Evolutionary conservation across 1,140 invertebrate species (phyloP).

Genomic region (Gonatopus flavifemur): DNA sequence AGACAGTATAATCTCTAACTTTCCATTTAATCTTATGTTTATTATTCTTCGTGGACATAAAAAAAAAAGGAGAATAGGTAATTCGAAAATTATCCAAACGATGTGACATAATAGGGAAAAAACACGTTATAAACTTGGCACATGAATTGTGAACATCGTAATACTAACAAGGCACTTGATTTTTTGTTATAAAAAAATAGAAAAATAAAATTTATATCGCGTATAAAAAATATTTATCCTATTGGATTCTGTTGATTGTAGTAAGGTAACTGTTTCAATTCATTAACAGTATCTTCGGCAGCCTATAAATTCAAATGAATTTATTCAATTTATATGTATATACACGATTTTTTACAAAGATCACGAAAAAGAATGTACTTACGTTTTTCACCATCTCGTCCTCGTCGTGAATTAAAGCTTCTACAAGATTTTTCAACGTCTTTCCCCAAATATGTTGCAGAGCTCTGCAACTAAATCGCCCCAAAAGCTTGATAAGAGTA

Average conservation of each 20-base stretch:
- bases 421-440: slow-evolving; percentile 58
- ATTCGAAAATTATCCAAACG: too few species aligned
- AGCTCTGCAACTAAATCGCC: slow-evolving; percentile 65
- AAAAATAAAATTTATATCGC: too few species aligned
- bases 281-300: slow-evolving; percentile 57
- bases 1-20: too few species aligned
- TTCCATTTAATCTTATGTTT: too few species aligned
- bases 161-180: too few species aligned
- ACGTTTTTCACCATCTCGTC: slow-evolving; percentile 59
- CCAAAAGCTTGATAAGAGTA: slow-evolving; percentile 67
- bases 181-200: too few species aligned
- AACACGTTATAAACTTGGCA: too few species aligned
- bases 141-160: too few species aligned
- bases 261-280: slow-evolving; percentile 61
- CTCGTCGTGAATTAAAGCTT: slow-evolving; percentile 58
- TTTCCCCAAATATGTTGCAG: slow-evolving; percentile 68
- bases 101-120: too few species aligned
- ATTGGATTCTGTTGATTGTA: slow-evolving; percentile 36
- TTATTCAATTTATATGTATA: not conserved
- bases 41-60: too few species aligned
- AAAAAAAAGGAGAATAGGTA: too few species aligned
- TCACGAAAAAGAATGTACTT: slow-evolving; percentile 28
- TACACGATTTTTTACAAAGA: not conserved
- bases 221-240: too few species aligned
- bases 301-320: slow-evolving; percentile 48